Evolutionary conservation across 1,140 invertebrate species (phyloP).

Genomic region (Dolichoris vasculosae): DNA sequence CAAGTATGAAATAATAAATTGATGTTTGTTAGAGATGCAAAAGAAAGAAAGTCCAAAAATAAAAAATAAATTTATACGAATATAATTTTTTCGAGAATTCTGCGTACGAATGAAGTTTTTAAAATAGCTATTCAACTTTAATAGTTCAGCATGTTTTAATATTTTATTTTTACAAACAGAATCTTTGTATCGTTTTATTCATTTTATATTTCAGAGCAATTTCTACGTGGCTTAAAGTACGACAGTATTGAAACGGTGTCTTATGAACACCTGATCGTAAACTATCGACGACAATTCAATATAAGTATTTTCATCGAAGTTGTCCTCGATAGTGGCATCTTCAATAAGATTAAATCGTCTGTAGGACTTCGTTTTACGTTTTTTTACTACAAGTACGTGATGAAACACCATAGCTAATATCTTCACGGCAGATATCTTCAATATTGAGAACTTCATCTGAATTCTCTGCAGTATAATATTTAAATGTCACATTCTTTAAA

Average conservation of each 20-base stretch:
- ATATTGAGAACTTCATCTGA: conserved; percentile 11
- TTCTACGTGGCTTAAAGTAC: neutral
- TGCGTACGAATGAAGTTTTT: neutral
- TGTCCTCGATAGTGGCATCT: neutral
- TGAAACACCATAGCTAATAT: conserved; percentile 10
- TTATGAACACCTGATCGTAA: conserved; percentile 21
- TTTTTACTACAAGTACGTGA: neutral
- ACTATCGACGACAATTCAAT: conserved; percentile 15
- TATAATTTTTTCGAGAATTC: neutral
- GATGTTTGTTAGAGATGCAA: neutral
- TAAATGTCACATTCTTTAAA: neutral
- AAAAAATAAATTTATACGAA: neutral
- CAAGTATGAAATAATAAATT: neutral
- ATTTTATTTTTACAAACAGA: neutral
- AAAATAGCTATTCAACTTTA: neutral
- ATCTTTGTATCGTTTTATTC: neutral
- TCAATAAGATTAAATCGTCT: conserved; percentile 19
- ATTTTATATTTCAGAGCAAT: neutral
- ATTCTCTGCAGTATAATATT: neutral
- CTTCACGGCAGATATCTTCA: neutral
- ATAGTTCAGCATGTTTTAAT: neutral
- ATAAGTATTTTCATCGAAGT: neutral
- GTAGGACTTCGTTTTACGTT: neutral
- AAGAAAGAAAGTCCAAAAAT: neutral
- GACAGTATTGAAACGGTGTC: neutral